Evolutionary conservation across 2,888 invertebrate genomes (phyloP), one percentile per base, ranked within the genome.

Genomic region (Andrena praecox): DNA sequence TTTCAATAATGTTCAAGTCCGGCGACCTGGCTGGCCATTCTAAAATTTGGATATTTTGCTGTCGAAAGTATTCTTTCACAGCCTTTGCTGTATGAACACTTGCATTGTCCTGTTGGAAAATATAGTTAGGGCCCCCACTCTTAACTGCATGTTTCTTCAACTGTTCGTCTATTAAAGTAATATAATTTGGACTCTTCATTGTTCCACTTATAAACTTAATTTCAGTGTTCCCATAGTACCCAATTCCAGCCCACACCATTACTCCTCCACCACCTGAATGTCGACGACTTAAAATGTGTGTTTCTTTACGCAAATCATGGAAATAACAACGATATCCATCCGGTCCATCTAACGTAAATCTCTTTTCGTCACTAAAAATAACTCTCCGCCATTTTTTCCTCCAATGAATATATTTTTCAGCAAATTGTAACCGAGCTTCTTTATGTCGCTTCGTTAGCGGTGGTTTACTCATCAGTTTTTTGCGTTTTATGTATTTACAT

Each of bases 321-420:
- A 69, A 82, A 77, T 82, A 82, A 59, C 35, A 80, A 16, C n/a
- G 12, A 24, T 48, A 80, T 1, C 20, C 79, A 64, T 77, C 68
- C 2, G 68, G 50, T 7, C 59, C 59, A 27, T 73, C 64, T 24
- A 80, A 62, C 70, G 66, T 83, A 63, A 80, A 78, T 60, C 56
- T 78, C 24, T 75, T 78, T 64, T 73, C 68, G n/a, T 83, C 71
- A 1, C 31, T 76, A 66, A 80, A 80, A 7, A 83, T 80, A 6
- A 71, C 60, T 12, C 12, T 64, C 68, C 31, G 42, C 42, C 59
- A 73, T 12, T 72, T 56, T 20, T 77, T 69, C 7, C 63, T 63
- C 64, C 50, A 73, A 5, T 2, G 10, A 24, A 72, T 31, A 35
- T 77, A 33, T 10, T 59, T 50, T 0, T 20, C 20, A 20, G 20